Evolutionary conservation across 2,888 invertebrate genomes (phyloP).

Genomic region (Aleiodes testaceus): DNA sequence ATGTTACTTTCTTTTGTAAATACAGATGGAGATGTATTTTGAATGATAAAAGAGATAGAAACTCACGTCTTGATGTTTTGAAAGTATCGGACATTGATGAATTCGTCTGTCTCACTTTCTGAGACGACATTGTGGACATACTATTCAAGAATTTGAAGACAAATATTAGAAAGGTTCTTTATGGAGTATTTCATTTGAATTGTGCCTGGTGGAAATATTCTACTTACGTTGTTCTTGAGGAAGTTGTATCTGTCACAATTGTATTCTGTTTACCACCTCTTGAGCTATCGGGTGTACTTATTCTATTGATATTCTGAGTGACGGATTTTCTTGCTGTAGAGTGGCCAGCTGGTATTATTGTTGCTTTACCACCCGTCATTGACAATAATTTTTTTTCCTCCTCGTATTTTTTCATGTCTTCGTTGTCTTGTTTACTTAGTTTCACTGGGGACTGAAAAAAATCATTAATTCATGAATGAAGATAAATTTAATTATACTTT

Average conservation of each 20-base stretch:
- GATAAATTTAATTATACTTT: no score
- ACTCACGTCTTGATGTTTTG: conserved; percentile 52
- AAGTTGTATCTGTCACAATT: background rate
- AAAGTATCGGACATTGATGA: conserved; percentile 45
- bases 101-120: conserved; percentile 48
- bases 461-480: no score
- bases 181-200: background rate
- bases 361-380: conserved; percentile 43
- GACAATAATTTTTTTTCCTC: conserved; percentile 65
- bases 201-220: background rate
- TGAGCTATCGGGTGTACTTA: background rate
- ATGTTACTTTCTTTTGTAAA: background rate
- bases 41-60: conserved; percentile 3
- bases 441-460: conserved; percentile 57
- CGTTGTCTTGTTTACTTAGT: conserved; percentile 58
- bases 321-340: background rate
- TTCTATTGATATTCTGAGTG: conserved; percentile 1
- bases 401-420: conserved; percentile 66
- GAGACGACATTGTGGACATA: conserved; percentile 33
- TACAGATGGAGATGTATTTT: no score
- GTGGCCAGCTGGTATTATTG: background rate
- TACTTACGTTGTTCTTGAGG: conserved; percentile 41
- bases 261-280: conserved; percentile 7
- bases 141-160: conserved; percentile 30
- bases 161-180: background rate